Evolutionary conservation across 2,113 vertebrate genomes (phyloP), one percentile per base, ranked within the genome.

Genomic region (Cricetomys ansorgei): DNA sequence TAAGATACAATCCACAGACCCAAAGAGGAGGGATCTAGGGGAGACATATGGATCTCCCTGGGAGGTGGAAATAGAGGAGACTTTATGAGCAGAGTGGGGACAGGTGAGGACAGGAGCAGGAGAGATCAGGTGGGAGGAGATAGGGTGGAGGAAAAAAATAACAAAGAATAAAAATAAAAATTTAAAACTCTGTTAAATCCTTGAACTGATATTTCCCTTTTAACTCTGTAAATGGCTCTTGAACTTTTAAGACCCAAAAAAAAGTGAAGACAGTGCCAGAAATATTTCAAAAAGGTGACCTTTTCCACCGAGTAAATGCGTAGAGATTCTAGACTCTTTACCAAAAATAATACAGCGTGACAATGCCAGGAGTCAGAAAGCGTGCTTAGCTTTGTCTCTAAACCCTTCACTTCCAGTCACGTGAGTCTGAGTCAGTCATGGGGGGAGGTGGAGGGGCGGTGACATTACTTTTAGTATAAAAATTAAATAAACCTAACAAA

Each of bases 221-320:
- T 67, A 50, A 9, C 25, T 70, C 45, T 87, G 31, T 72, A 79
- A 40, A 72, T 89, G n/a, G 17, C 88, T 93, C 65, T 17, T 67
- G 59, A 91, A 98, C 87, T 25, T 80, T 91, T 88, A 94, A 72
- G 59, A 92, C 7, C n/a, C 3, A 77, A 84, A 73, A 94, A 94
- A 62, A 93, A 83, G 67, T 53, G 21, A 23, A 96, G 4, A 89
- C 92, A 31, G 53, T 40, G 31, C 3, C 76, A 45, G 81, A 94
- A 89, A 73, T 84, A 21, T 69, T 91, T 93, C 23, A 59, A 8
- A 95, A 94, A 88, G n/a, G 86, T 40, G 25, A 72, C 7, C 40
- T 89, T 91, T 62, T 27, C 43, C 72, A 29, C 8, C 89, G 45
- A 91, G 90, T 21, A 31, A 92, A 64, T n/a, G 17, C 80, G 90